Evolutionary conservation across 2,888 invertebrate species (phyloP).

Genomic region (Lasioglossum pauxillum): DNA sequence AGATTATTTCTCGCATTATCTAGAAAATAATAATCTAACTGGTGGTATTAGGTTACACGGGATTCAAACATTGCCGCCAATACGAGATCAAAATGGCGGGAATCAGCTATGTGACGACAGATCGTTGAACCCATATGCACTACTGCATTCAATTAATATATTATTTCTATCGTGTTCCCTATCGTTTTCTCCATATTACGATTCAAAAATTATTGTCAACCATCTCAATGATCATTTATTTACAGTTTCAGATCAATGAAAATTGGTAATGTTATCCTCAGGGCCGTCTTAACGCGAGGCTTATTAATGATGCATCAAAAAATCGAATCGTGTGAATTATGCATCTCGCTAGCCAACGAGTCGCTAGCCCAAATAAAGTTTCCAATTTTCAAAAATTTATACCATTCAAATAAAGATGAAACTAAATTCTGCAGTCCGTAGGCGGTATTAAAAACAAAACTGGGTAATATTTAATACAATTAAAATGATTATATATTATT

Average conservation of each 20-base stretch:
- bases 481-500: too few relatives aligned
- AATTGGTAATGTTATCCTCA: slow-evolving; percentile 26
- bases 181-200: neutral
- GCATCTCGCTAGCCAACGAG: neutral
- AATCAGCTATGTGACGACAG: slow-evolving; percentile 75
- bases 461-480: neutral
- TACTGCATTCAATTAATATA: slow-evolving; percentile 61
- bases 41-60: neutral
- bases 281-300: slow-evolving; percentile 24
- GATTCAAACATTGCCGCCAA: slow-evolving; percentile 60
- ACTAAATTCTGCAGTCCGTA: neutral
- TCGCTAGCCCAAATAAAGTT: neutral
- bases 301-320: neutral
- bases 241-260: neutral
- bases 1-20: neutral
- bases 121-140: slow-evolving; percentile 78
- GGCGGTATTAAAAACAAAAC: neutral
- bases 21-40: neutral
- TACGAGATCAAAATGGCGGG: slow-evolving; percentile 73
- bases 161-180: slow-evolving; percentile 24
- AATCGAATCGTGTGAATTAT: neutral
- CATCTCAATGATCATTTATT: neutral
- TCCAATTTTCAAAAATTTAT: neutral
- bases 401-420: neutral
- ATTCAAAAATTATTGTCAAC: slow-evolving; percentile 10